Conservation (phyloP, 1,140 invertebrate species). For the Magallana ariakensis region DNA sequence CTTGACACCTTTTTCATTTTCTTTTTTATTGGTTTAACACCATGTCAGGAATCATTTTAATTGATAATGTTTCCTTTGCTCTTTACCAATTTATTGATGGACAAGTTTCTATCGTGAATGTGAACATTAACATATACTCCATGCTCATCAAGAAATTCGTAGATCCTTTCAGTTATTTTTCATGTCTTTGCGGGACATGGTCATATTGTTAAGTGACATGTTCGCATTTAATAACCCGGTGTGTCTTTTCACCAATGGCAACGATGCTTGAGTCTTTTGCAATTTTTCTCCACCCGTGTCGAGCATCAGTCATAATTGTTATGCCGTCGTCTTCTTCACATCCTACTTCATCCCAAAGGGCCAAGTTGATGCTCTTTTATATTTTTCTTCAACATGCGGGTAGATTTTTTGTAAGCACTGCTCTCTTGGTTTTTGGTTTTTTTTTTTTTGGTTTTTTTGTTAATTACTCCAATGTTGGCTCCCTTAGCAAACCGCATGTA, state of each 20-base stretch:
- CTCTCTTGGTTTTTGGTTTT: too few relatives aligned
- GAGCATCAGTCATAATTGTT: conserved; percentile 44
- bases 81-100: conserved; percentile 39
- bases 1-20: neutral
- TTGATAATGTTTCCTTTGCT: conserved; percentile 11
- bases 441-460: neutral
- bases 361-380: neutral
- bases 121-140: conserved; percentile 29
- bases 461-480: conserved; percentile 36
- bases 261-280: conserved; percentile 37
- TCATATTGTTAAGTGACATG: conserved; percentile 26
- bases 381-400: neutral
- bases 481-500: conserved; percentile 41
- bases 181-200: conserved; percentile 46
- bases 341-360: conserved; percentile 40
- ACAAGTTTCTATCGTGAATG: conserved; percentile 27
- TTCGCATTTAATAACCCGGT: conserved; percentile 28
- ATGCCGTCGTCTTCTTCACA: conserved; percentile 42
- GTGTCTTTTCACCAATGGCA: conserved; percentile 29
- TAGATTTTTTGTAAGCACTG: neutral
- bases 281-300: conserved; percentile 38
- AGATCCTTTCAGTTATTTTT: conserved; percentile 28
- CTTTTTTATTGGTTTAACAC: conserved; percentile 32
- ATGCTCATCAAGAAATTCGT: neutral
- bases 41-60: conserved; percentile 45